Conservation (phyloP, 2,797 vertebrate genomes). For the Crenuchus spilurus region DNA sequence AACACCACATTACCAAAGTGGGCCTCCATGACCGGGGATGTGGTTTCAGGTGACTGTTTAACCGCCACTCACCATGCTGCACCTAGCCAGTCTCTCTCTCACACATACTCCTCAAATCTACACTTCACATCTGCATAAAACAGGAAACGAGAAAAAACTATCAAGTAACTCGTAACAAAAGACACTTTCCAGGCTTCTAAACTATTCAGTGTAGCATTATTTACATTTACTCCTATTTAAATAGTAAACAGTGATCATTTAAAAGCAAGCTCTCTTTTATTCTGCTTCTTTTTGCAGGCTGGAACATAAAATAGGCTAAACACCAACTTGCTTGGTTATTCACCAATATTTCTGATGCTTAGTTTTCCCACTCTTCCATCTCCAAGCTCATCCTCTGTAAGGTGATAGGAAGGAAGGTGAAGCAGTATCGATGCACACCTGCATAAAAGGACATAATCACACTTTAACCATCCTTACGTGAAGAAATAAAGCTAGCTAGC, state of each 20-base stretch:
- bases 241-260: too few relatives aligned
- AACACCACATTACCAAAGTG: slow-evolving; percentile 90
- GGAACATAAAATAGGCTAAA: too few relatives aligned
- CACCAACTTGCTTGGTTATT: too few relatives aligned
- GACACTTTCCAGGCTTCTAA: not conserved
- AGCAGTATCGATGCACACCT: not conserved
- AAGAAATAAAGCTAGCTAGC: too few relatives aligned
- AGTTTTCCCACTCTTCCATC: not conserved
- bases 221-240: too few relatives aligned
- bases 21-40: slow-evolving; percentile 81
- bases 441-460: not conserved
- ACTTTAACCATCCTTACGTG: too few relatives aligned
- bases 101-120: not conserved
- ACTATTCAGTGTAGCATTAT: too few relatives aligned
- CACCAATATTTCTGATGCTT: too few relatives aligned
- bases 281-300: too few relatives aligned
- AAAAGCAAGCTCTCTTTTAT: too few relatives aligned
- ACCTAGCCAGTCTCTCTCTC: not conserved
- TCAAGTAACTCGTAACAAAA: too few relatives aligned
- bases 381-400: not conserved
- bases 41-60: not conserved
- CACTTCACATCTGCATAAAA: not conserved
- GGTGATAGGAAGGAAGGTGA: not conserved
- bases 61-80: not conserved
- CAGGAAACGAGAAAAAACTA: too few relatives aligned